Evolutionary conservation across 1,140 invertebrate species (phyloP), one percentile per base, ranked within the genome.

Genomic region (Ceratina australensis): DNA sequence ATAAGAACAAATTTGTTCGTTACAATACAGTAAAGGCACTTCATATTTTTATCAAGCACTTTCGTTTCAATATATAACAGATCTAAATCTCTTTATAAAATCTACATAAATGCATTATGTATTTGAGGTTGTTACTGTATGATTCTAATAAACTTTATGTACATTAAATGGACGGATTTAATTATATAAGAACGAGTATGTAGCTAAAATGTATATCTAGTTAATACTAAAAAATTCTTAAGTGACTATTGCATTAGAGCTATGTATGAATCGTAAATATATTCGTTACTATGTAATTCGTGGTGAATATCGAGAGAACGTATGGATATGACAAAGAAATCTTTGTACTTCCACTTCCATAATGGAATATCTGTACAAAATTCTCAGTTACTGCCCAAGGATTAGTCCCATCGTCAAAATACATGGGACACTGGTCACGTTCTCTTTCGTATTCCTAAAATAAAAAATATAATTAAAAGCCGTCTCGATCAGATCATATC

Each of bases 341-440:
- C 12, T 61, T 72, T 56, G 13, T 67, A 69, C 60, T 61, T 47
- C 65, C 57, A 13, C 13, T 82, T n/a, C 86, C 84, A 77, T 93
- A 96, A 50, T 92, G 92, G 72, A 97, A 96, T 12, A 96, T 88
- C 87, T 95, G 95, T 24, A 96, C 94, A 61, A 93, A 94, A 84
- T 95, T 96, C 86, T 97, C 96, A 26, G 94, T 94, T 63, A 93
- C 89, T 24, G 93, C 87, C 96, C 97, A 98, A 0, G 98, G 98
- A 92, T 98, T 95, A 33, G 93, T 92, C 1, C 98, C 98, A 91
- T 98, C 97, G 87, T 98, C 97, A 90, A 98, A 98, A 89, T 96
- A 95, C 97, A 98, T 98, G 0, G 98, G 97, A 91, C 98, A 98
- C 86, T 97, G 96, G 92, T 99, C 98, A 78, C 95, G 95, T 95